phyloP scores from a whole-genome alignment of 2,888 invertebrate genomes.

The Arrhopalites spinosus region DNA sequence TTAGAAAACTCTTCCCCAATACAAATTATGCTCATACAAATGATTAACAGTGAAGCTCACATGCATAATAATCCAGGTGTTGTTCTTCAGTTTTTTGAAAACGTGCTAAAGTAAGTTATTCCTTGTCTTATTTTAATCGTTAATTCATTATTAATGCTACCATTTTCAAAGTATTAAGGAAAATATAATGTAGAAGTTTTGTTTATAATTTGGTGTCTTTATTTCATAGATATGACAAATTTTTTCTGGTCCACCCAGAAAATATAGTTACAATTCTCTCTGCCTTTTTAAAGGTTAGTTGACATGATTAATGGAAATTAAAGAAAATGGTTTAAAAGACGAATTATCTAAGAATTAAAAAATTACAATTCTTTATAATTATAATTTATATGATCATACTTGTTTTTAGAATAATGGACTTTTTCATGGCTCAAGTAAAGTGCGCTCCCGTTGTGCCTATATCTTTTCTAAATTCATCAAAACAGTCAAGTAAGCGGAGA shows the following conservation, averaged over 20 bases:
- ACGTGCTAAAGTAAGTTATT: slow-evolving; percentile 48
- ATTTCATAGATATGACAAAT: slow-evolving; percentile 62
- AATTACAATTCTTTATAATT: no score
- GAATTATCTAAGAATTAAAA: no score
- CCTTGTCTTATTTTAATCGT: background rate
- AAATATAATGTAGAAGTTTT: slow-evolving; percentile 25
- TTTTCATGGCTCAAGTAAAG: slow-evolving; percentile 60
- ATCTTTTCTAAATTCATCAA: slow-evolving; percentile 66
- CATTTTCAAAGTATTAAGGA: slow-evolving; percentile 44
- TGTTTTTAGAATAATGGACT: slow-evolving; percentile 63
- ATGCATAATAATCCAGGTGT: slow-evolving; percentile 61
- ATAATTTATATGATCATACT: no score
- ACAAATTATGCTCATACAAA: slow-evolving; percentile 61
- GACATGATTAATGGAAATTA: no score
- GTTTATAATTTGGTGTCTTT: background rate
- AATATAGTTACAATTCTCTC: slow-evolving; percentile 61
- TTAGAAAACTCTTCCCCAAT: slow-evolving; percentile 47
- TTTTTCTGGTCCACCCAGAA: slow-evolving; percentile 62
- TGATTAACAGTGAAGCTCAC: slow-evolving; percentile 62
- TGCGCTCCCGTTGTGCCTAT: slow-evolving; percentile 64
- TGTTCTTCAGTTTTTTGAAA: slow-evolving; percentile 63
- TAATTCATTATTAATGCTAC: background rate
- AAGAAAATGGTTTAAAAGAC: no score
- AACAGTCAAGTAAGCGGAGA: slow-evolving; percentile 61
- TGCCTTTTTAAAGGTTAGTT: slow-evolving; percentile 64